Conservation (phyloP, 2,888 invertebrate species). For the Ophioninae sp. region DNA sequence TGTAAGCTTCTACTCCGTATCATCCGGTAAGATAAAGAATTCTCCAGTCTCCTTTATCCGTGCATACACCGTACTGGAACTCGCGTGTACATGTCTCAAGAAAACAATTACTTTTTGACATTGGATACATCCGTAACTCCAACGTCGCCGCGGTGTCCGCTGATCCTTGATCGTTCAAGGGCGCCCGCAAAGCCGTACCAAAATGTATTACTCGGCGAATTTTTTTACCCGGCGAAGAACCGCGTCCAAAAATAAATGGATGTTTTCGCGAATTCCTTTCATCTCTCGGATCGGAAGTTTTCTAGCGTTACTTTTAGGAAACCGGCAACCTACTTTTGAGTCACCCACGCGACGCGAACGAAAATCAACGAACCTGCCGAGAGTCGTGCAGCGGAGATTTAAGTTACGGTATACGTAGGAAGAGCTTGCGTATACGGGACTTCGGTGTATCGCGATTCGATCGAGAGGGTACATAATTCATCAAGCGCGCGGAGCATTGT, state of each 20-base stretch:
- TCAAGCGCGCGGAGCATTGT: slow-evolving; percentile 79
- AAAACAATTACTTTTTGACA: slow-evolving; percentile 62
- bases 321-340: slow-evolving; percentile 53
- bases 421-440: slow-evolving; percentile 62
- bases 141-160: slow-evolving; percentile 23
- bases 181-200: neutral
- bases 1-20: slow-evolving; percentile 45
- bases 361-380: slow-evolving; percentile 25
- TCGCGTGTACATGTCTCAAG: slow-evolving; percentile 9
- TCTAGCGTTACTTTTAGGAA: slow-evolving; percentile 27
- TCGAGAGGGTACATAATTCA: slow-evolving; percentile 80
- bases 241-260: neutral
- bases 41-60: slow-evolving; percentile 17
- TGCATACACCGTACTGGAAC: slow-evolving; percentile 2
- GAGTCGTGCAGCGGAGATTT: slow-evolving; percentile 39
- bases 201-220: slow-evolving; percentile 3
- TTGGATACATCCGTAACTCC: slow-evolving; percentile 30
- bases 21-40: slow-evolving; percentile 61
- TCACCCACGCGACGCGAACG: slow-evolving; percentile 17
- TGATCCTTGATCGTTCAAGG: slow-evolving; percentile 23
- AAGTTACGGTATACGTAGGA: slow-evolving; percentile 9
- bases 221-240: neutral
- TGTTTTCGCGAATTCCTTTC: neutral
- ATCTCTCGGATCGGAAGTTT: slow-evolving; percentile 7
- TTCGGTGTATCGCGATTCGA: slow-evolving; percentile 76